phyloP scores from a whole-genome alignment of 1,140 invertebrate genomes.

The Drosophila mauritiana region DNA sequence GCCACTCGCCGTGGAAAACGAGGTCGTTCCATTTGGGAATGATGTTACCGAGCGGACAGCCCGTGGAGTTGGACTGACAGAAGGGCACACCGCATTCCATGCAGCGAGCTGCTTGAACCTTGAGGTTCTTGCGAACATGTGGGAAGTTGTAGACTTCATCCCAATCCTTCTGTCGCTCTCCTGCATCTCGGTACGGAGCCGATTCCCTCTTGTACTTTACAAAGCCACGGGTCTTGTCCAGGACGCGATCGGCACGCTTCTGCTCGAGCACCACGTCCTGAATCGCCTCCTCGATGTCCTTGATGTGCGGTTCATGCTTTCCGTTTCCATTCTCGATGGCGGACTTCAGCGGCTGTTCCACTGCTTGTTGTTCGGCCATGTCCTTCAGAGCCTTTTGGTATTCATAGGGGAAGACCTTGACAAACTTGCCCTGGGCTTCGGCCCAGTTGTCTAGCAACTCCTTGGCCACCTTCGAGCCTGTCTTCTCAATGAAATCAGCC shows the following conservation, averaged over 20 bases:
- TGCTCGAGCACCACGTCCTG: slow-evolving; percentile 90
- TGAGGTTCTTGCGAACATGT: slow-evolving; percentile 93
- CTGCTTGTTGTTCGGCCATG: slow-evolving; percentile 87
- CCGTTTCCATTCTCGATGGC: slow-evolving; percentile 85
- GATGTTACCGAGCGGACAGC: slow-evolving; percentile 98
- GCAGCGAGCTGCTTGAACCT: slow-evolving; percentile 97
- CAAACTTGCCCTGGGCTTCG: slow-evolving; percentile 90
- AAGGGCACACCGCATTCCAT: slow-evolving; percentile 99
- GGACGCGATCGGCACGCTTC: slow-evolving; percentile 91
- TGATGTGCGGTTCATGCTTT: slow-evolving; percentile 86
- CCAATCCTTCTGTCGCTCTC: slow-evolving; percentile 96
- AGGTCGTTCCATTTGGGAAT: slow-evolving; percentile 99
- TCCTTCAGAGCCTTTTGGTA: slow-evolving; percentile 96
- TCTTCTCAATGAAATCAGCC: slow-evolving; percentile 95
- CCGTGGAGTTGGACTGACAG: slow-evolving; percentile 96
- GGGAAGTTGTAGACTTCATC: slow-evolving; percentile 97
- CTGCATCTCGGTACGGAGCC: slow-evolving; percentile 92
- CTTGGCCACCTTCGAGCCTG: slow-evolving; percentile 93
- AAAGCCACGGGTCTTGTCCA: slow-evolving; percentile 97
- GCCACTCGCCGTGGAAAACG: slow-evolving; percentile 97
- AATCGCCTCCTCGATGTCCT: slow-evolving; percentile 95
- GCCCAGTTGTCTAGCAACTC: slow-evolving; percentile 94
- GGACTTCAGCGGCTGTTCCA: slow-evolving; percentile 83
- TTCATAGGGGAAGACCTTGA: slow-evolving; percentile 99
- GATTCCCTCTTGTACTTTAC: slow-evolving; percentile 97